These are phyloP conservation scores for Trachemys scripta DNA, from an alignment of 2,113 vertebrate genomes.

Conservation along the genomic window DNA sequence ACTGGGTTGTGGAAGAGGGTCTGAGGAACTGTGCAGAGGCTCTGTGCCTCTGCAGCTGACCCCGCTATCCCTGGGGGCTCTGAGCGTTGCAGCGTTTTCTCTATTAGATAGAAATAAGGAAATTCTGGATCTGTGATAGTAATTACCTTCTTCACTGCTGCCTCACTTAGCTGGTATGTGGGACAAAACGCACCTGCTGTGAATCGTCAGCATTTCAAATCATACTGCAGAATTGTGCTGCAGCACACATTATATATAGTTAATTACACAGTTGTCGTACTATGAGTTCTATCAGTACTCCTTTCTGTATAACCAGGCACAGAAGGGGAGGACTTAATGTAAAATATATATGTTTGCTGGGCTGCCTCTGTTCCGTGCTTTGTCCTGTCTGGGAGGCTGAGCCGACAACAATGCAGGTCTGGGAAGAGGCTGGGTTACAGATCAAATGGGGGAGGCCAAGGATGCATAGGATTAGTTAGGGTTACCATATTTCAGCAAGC, in stretches of 20 bases:
- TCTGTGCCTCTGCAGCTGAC: neutral
- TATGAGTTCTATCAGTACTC: fast-evolving
- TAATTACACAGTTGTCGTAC: neutral
- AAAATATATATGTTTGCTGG: neutral
- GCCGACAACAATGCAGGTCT: fast-evolving
- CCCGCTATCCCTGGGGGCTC: neutral
- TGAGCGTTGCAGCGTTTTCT: neutral
- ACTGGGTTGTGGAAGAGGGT: neutral
- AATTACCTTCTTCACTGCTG: neutral
- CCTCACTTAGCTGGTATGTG: neutral
- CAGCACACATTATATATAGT: neutral
- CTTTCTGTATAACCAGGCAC: neutral
- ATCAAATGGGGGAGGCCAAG: neutral
- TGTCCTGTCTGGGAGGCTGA: neutral
- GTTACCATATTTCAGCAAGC: too few relatives aligned
- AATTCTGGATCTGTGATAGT: neutral
- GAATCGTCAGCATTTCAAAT: neutral
- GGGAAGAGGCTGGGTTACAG: neutral
- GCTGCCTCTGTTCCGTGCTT: neutral
- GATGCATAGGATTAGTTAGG: neutral
- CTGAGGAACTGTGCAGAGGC: neutral
- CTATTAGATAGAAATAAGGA: neutral
- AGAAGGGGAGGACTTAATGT: neutral
- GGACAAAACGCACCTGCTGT: neutral
- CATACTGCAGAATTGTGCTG: neutral